Base-by-base conservation (phyloP, 2,797 vertebrate species). In the Pristis pectinata region DNA sequence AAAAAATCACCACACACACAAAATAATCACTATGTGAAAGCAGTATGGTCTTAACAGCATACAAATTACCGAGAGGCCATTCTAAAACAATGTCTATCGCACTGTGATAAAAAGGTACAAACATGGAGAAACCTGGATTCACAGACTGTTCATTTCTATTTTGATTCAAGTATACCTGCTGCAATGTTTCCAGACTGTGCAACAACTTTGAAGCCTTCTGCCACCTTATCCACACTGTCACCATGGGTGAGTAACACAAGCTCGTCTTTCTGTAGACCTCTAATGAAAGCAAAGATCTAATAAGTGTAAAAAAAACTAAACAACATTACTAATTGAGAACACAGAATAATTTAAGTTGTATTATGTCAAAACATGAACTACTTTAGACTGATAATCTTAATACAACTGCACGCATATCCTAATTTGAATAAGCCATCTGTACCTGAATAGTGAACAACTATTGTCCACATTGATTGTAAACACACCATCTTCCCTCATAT, bases 151-250 rank as follows among this genome's bases (percentile, higher is more conserved):
- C 61, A 93, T 30, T 93, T 37, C 67, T 53, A 70, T 30, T 44
- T 9, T 85, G 56, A 59, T 37, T 30, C 30, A 89, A 61, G 56
- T 83, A 96, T 96, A 99, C 99, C 99, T 96, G 99, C 99, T 96
- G 99, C 97, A 80, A 99, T 99, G 96, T 98, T 99, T 95, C 99
- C 99, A 95, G 99, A 99, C 95, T 98, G 98, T 13, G 99, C 98
- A 96, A 99, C 99, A 95, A 99, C 98, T 96, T 99, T 99, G 97
- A 99, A 99, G 93, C 98, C 99, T 95, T 99, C 99, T 56, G 99
- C 99, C 83, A 99, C 99, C 97, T 99, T 99, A 97, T 99, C 99
- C 95, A 99, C 99, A 0, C 99, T 99, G 94, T 99, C 99, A 95
- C 99, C 99, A 0, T 99, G 99, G 67, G 99, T 99, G 95, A 99